These are phyloP conservation scores for Capromys pilorides DNA, from an alignment of 2,797 vertebrate genomes.

Conservation along the genomic window DNA sequence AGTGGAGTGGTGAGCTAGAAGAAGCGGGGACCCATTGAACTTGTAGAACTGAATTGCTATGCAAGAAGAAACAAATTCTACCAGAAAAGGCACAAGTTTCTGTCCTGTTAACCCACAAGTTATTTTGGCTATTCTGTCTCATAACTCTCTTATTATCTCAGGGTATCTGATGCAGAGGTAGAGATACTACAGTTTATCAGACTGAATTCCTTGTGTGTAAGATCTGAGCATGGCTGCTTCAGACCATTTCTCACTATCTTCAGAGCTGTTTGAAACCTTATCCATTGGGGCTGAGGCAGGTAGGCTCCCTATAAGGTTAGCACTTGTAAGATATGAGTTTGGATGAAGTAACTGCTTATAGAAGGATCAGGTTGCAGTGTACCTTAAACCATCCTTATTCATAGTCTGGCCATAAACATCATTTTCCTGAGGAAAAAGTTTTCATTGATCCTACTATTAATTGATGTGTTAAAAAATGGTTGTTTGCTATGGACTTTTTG, in stretches of 20 bases:
- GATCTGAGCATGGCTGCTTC: not conserved
- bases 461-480: not conserved
- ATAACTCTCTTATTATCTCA: not conserved
- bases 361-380: not conserved
- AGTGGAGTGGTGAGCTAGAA: not conserved
- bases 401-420: not conserved
- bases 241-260: not conserved
- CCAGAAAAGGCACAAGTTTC: not conserved
- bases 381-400: not conserved
- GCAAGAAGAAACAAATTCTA: not conserved
- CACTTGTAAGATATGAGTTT: not conserved
- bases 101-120: not conserved
- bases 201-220: not conserved
- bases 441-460: conserved; percentile 1
- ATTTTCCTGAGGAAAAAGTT: not conserved
- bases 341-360: not conserved
- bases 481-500: conserved; percentile 23
- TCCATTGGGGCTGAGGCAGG: not conserved
- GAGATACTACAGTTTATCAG: not conserved
- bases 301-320: not conserved
- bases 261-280: not conserved
- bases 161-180: not conserved
- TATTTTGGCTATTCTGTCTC: conserved; percentile 2
- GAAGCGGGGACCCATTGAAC: not conserved
- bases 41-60: not conserved